Base-by-base conservation (phyloP, 2,797 vertebrate species). In the Rhabdomys pumilio region DNA sequence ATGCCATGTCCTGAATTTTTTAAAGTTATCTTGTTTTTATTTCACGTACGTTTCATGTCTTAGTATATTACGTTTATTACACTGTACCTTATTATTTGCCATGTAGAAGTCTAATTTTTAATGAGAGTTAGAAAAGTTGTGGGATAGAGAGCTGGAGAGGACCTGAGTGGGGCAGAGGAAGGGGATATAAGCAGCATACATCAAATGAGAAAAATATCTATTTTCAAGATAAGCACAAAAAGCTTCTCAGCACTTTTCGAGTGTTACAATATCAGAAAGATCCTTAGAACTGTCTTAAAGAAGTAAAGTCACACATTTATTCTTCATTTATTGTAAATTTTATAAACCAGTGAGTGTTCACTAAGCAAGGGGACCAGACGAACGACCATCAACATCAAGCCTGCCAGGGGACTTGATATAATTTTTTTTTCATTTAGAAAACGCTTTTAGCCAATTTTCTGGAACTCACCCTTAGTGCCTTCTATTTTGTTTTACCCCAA, bases 361-460 rank as follows among this genome's bases (percentile, higher is more conserved):
- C 44, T 47, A 14, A 1, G 9, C 61, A 61, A 38, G 5, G 79
- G 89, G 93, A n/a, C 17, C 24, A 65, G 88, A 94, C 76, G 76
- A 75, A 34, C 20, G 38, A 57, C 57, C n/a, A 13, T 20, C 67
- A 4, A 69, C 55, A 63, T 4, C 73, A 86, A 61, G 63, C 59
- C 61, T 24, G 31, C 87, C 41, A 38, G 31, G 12, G 29, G 29
- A 72, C 96, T 95, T 90, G 75, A 81, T 63, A 69, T 1, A 72
- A 72, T 72, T 77, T 20, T 76, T 67, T 94, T 67, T 95, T 90
- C 69, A 24, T 76, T 76, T 87, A 90, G n/a, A 89, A 97, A 94
- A 97, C 79, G 69, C 55, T 97, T 97, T 95, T 75, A 87, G 73
- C 38, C 76, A 93, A 19, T 97, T 97, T 96, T 93, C 84, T 88